Evolutionary conservation across 2,797 vertebrate species (phyloP).

Genomic region (Silurus aristotelis): DNA sequence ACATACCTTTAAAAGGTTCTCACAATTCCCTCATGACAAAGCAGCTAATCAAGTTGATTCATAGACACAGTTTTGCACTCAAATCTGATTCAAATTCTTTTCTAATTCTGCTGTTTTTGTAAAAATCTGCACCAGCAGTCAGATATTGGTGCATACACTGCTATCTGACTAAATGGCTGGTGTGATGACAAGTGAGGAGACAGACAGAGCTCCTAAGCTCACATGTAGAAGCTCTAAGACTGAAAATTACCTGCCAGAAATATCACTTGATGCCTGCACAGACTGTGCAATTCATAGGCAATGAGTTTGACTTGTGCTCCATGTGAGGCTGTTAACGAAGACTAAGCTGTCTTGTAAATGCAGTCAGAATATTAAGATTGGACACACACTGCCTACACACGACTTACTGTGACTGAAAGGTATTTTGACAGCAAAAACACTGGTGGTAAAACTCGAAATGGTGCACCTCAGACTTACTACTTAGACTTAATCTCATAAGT

Average conservation of each 20-base stretch:
- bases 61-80: not conserved
- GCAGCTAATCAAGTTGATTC: not conserved
- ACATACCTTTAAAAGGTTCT: not conserved
- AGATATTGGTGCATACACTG: not conserved
- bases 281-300: not conserved
- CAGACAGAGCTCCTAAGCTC: not conserved
- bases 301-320: not conserved
- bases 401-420: not conserved
- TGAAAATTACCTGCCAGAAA: not conserved
- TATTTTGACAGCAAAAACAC: not conserved
- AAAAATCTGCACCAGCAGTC: not conserved
- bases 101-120: not conserved
- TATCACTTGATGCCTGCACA: not conserved
- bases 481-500: not conserved
- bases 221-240: constrained; percentile 1
- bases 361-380: not conserved
- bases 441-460: not conserved
- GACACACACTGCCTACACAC: not conserved
- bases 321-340: not conserved
- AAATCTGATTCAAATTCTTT: too few species aligned
- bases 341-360: not conserved
- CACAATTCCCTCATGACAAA: not conserved
- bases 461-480: not conserved
- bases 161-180: not conserved
- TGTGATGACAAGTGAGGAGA: not conserved